These are phyloP conservation scores for Mirza zaza DNA, from an alignment of 2,113 vertebrate species.

Conservation along the genomic window DNA sequence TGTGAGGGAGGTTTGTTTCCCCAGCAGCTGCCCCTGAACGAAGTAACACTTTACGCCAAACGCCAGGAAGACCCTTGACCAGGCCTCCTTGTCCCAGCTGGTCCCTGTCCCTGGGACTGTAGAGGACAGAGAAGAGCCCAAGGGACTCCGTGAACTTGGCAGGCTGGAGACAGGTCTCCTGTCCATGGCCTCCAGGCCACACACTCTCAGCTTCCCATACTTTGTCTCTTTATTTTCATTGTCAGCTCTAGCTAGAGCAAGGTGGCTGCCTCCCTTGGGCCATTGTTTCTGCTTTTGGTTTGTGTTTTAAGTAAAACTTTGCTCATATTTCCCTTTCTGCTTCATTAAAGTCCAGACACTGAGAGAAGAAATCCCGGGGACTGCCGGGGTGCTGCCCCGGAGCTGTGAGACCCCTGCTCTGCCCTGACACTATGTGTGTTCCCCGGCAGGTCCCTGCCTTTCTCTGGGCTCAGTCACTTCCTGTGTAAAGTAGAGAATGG, in stretches of 20 bases:
- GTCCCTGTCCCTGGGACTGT: too few relatives aligned
- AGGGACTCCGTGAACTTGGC: neutral
- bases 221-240: neutral
- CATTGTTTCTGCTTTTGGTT: neutral
- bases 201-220: accelerated
- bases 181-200: neutral
- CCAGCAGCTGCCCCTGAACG: neutral
- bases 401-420: accelerated
- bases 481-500: accelerated
- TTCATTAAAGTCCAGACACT: neutral
- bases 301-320: neutral
- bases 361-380: neutral
- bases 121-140: neutral
- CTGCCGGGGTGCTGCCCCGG: neutral
- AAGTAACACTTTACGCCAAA: accelerated
- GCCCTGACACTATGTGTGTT: accelerated
- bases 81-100: neutral
- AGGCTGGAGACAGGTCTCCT: neutral
- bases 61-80: accelerated
- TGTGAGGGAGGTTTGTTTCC: accelerated
- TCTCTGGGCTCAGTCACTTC: neutral
- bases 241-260: neutral
- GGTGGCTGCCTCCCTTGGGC: neutral
- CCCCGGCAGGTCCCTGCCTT: neutral
- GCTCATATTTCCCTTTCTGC: neutral